These are phyloP conservation scores for Nesidiocoris tenuis DNA, from an alignment of 2,888 invertebrate species.

Conservation along the genomic window DNA sequence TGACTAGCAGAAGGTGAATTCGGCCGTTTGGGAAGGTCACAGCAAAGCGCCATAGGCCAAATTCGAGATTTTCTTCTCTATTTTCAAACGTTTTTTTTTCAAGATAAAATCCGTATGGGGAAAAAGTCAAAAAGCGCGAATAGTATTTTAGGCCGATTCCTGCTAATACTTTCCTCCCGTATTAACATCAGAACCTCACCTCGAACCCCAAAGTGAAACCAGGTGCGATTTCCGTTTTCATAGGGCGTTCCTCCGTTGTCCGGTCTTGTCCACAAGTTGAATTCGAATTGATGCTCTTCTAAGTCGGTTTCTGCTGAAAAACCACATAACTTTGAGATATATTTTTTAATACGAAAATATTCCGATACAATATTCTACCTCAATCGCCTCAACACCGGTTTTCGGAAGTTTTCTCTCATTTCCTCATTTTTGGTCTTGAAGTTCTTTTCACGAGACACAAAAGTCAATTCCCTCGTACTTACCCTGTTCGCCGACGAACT, in stretches of 20 bases:
- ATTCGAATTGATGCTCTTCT: conserved; percentile 72
- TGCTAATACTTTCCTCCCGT: too few species aligned
- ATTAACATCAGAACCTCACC: conserved; percentile 56
- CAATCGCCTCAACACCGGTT: too few species aligned
- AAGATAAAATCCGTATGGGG: not conserved
- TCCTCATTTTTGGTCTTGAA: too few species aligned
- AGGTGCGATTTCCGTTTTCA: conserved; percentile 86
- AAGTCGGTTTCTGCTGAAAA: conserved; percentile 38
- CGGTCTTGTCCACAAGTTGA: conserved; percentile 86
- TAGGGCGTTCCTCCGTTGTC: conserved; percentile 84
- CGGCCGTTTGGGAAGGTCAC: conserved; percentile 16
- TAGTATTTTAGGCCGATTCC: too few species aligned
- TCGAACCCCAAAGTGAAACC: conserved; percentile 86
- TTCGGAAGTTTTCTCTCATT: too few species aligned
- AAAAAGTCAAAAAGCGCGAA: too few species aligned
- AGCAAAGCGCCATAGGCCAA: not conserved
- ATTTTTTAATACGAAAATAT: not conserved
- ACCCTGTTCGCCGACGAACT: conserved; percentile 64
- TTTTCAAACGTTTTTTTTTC: not conserved
- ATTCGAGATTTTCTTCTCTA: not conserved
- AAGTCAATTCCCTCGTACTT: too few species aligned
- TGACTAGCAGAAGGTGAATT: conserved; percentile 8
- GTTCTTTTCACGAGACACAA: too few species aligned
- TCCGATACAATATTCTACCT: too few species aligned
- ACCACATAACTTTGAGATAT: not conserved